Conservation (phyloP, 2,888 invertebrate genomes). For the Adelognathus sp. region DNA sequence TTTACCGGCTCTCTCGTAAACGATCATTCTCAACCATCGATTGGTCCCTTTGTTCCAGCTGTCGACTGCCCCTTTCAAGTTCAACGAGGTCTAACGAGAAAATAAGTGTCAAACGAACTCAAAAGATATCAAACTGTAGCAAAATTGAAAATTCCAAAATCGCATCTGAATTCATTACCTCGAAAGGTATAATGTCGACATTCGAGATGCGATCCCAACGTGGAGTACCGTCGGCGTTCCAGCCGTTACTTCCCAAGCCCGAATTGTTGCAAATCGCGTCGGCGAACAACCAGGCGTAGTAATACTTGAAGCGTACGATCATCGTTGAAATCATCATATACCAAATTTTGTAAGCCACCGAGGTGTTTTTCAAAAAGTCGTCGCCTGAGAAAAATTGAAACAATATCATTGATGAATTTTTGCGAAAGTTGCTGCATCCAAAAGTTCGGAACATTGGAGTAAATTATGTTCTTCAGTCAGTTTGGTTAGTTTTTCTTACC, state of each 20-base stretch:
- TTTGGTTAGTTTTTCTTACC: conserved; percentile 80
- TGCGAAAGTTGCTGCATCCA: too few relatives aligned
- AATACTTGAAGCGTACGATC: conserved; percentile 94
- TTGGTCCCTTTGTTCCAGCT: conserved; percentile 98
- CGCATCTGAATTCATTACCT: conserved; percentile 83
- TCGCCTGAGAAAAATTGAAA: conserved; percentile 82
- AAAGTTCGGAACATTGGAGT: neutral
- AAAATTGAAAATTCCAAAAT: neutral
- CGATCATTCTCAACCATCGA: conserved; percentile 94
- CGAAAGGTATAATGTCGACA: conserved; percentile 93
- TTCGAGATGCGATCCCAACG: conserved; percentile 97
- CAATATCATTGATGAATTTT: conserved; percentile 2
- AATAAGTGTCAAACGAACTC: neutral
- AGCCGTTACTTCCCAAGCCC: conserved; percentile 94
- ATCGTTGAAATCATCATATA: conserved; percentile 90
- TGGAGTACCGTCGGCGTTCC: conserved; percentile 87
- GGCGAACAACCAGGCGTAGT: conserved; percentile 97
- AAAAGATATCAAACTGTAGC: too few relatives aligned
- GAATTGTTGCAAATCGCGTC: conserved; percentile 98
- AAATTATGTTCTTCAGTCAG: neutral
- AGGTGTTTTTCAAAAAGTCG: conserved; percentile 85
- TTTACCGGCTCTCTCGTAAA: conserved; percentile 92
- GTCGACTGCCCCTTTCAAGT: conserved; percentile 92
- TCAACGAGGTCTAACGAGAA: conserved; percentile 87
- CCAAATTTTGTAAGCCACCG: conserved; percentile 86